These are phyloP conservation scores for Eulithis testata DNA, from an alignment of 2,888 invertebrate genomes.

Conservation along the genomic window DNA sequence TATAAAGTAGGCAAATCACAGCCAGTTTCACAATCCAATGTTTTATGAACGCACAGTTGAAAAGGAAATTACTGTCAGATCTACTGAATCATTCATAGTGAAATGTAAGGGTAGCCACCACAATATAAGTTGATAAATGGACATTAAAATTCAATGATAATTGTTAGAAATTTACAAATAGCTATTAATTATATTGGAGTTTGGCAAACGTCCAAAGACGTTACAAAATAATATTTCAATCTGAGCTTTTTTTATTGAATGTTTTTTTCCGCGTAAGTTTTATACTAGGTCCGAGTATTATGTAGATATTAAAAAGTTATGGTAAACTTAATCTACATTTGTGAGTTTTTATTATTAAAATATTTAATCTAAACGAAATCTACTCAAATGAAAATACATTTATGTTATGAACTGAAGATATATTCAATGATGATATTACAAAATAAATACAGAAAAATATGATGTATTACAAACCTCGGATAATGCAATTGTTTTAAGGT, in stretches of 20 bases:
- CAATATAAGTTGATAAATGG: slow-evolving; percentile 5
- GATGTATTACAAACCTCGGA: too few relatives aligned
- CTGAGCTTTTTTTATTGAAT: not conserved
- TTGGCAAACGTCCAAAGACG: slow-evolving; percentile 14
- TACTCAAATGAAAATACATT: too few relatives aligned
- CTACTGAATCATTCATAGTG: not conserved
- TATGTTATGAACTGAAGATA: too few relatives aligned
- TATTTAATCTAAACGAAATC: too few relatives aligned
- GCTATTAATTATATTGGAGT: slow-evolving; percentile 9
- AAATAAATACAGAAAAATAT: too few relatives aligned
- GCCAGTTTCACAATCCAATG: not conserved
- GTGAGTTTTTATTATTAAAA: too few relatives aligned
- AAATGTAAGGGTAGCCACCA: not conserved
- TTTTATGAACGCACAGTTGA: not conserved
- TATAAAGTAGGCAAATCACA: not conserved
- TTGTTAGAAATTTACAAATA: slow-evolving; percentile 17
- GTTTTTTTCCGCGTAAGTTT: too few relatives aligned
- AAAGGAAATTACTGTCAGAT: not conserved
- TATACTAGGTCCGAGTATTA: too few relatives aligned
- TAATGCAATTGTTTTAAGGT: too few relatives aligned
- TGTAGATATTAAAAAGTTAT: too few relatives aligned
- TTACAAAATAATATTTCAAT: not conserved
- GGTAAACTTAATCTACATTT: too few relatives aligned
- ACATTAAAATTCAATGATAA: slow-evolving; percentile 12
- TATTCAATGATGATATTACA: too few relatives aligned